phyloP scores from a whole-genome alignment of 2,113 vertebrate genomes.

The Chaetodon auriga region DNA sequence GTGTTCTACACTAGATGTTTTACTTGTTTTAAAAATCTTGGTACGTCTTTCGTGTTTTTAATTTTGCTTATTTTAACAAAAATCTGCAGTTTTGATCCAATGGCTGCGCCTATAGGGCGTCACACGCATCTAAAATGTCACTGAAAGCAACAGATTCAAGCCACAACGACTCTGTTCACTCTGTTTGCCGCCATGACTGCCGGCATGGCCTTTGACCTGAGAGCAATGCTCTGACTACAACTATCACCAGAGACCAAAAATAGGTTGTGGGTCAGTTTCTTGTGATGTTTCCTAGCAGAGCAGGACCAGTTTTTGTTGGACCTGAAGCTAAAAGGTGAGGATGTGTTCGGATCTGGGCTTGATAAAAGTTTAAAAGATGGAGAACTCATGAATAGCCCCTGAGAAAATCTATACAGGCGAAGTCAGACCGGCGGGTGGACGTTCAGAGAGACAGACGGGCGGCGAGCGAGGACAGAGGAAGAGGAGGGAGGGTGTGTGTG shows the following conservation, averaged over 20 bases:
- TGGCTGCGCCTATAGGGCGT: background rate
- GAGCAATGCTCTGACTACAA: background rate
- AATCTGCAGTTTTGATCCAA: background rate
- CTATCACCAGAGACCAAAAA: background rate
- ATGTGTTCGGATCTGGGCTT: conserved; percentile 4
- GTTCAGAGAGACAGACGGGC: background rate
- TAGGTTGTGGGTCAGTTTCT: background rate
- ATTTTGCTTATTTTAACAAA: background rate
- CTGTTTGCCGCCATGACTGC: background rate
- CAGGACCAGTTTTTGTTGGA: background rate
- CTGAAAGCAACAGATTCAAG: background rate
- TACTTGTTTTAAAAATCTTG: too few relatives aligned
- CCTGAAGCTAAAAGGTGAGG: conserved; percentile 22
- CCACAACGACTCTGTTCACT: background rate
- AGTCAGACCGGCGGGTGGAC: background rate
- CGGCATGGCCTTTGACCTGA: background rate
- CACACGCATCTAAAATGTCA: background rate
- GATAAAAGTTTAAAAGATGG: conserved; percentile 41
- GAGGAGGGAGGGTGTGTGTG: background rate
- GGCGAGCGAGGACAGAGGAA: background rate
- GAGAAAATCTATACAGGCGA: conserved; percentile 9
- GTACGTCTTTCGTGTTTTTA: too few relatives aligned
- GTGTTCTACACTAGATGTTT: too few relatives aligned
- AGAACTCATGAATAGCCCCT: conserved; percentile 42
- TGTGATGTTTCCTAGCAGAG: background rate